phyloP scores from a whole-genome alignment of 2,113 vertebrate species.

The Nannospalax galili region DNA sequence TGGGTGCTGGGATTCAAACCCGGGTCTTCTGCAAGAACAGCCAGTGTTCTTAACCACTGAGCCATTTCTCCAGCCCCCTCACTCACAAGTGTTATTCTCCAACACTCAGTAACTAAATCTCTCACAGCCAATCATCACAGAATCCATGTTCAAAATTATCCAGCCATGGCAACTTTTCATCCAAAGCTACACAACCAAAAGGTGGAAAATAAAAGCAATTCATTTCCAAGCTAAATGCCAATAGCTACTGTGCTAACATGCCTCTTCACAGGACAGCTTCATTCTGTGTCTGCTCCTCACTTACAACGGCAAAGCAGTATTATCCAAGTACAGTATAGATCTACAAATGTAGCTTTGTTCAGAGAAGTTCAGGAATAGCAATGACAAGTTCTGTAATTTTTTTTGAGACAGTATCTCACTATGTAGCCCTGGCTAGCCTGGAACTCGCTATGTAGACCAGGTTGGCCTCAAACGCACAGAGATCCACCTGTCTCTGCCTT shows the following conservation, averaged over 20 bases:
- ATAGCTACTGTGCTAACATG: not conserved
- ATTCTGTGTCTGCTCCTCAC: not conserved
- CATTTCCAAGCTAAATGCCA: not conserved
- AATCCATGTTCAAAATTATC: not conserved
- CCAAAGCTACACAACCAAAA: not conserved
- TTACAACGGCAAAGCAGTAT: not conserved
- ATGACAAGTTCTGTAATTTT: not conserved
- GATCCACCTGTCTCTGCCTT: no score
- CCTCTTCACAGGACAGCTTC: not conserved
- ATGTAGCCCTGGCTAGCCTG: no score
- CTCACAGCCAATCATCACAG: not conserved
- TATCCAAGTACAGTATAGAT: not conserved
- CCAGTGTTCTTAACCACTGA: no score
- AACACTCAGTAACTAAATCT: not conserved
- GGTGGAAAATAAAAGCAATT: not conserved
- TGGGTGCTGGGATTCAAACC: no score
- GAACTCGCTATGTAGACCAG: no score
- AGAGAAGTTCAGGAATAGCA: not conserved
- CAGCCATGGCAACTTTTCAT: not conserved
- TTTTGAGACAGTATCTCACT: not conserved
- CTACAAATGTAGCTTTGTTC: not conserved
- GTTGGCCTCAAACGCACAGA: no score
- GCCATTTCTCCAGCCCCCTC: no score
- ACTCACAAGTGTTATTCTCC: not conserved
- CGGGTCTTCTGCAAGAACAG: no score